Conservation (phyloP, 2,797 vertebrate genomes). For the Lerista edwardsae region DNA sequence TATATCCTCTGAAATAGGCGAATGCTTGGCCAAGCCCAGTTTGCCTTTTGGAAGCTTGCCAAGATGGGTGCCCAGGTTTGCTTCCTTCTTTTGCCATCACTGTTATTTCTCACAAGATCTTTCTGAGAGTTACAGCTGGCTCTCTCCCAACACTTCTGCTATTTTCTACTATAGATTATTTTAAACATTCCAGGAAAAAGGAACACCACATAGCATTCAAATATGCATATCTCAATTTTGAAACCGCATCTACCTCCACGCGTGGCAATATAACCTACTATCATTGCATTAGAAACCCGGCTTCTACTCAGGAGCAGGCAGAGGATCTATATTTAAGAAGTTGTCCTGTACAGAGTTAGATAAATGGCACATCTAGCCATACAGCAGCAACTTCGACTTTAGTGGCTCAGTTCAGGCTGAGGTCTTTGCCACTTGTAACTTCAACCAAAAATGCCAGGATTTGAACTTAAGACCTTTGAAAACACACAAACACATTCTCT, state of each 20-base stretch:
- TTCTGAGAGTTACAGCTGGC: background rate
- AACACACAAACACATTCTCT: background rate
- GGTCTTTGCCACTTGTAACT: background rate
- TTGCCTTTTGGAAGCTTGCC: slow-evolving; percentile 41
- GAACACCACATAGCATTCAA: background rate
- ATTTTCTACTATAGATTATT: background rate
- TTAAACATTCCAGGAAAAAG: slow-evolving; percentile 35
- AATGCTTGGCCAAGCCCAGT: slow-evolving; percentile 35
- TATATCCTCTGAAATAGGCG: slow-evolving; percentile 25
- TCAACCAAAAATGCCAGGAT: background rate
- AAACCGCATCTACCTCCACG: background rate
- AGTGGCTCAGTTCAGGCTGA: background rate
- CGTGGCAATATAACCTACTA: background rate
- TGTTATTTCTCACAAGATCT: background rate
- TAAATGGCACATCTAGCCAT: background rate
- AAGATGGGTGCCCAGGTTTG: background rate
- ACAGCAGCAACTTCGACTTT: too few relatives aligned
- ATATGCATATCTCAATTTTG: background rate
- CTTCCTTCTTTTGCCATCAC: background rate
- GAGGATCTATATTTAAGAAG: background rate
- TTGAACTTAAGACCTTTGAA: background rate
- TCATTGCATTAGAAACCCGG: background rate
- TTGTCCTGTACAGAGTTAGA: background rate
- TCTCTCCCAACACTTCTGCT: slow-evolving; percentile 15
- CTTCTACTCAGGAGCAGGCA: background rate